phyloP scores from a whole-genome alignment of 2,888 invertebrate genomes.

The Eupeodes luniger region DNA sequence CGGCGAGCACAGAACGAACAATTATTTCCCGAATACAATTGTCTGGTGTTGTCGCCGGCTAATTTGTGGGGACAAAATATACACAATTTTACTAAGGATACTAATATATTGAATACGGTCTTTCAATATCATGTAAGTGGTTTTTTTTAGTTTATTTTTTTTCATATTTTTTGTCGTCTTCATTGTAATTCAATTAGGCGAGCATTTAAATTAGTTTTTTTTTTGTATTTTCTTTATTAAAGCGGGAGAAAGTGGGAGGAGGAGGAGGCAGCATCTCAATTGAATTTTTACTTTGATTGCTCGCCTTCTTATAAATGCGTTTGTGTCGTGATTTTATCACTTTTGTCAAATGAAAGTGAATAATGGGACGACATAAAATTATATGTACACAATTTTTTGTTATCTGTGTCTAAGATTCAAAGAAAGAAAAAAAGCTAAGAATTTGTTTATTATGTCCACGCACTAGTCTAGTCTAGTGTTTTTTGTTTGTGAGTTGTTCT shows the following conservation, averaged over 20 bases:
- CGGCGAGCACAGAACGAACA: conserved; percentile 86
- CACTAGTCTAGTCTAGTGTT: neutral
- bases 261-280: conserved; percentile 21
- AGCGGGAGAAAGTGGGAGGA: neutral
- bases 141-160: conserved; percentile 18
- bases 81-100: conserved; percentile 91
- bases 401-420: conserved; percentile 21
- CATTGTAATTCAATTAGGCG: conserved; percentile 70
- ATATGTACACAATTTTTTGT: neutral
- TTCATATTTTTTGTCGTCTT: conserved; percentile 1
- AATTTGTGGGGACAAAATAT: conserved; percentile 96
- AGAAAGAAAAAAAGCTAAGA: neutral
- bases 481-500: neutral
- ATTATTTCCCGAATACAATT: conserved; percentile 95
- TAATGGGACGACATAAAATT: neutral
- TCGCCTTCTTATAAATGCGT: conserved; percentile 6
- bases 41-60: conserved; percentile 95
- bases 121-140: conserved; percentile 91
- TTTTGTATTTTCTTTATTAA: neutral
- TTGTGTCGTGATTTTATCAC: conserved; percentile 26
- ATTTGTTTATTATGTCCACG: conserved; percentile 21
- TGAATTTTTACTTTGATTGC: conserved; percentile 31
- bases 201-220: conserved; percentile 53
- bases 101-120: conserved; percentile 91
- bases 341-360: conserved; percentile 43